Percentiles rank a stretch among this genome's conserved stretches.
phyloP scores from a whole-genome alignment of 2,113 vertebrate species.

The pig (Sus scrofa) region T2T-Sscrofa CM000812.6:51150001-51150500 shows the following conservation, averaged over 20 bases:
- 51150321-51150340: background rate
- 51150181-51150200: background rate
- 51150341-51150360: background rate
- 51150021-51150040: no score
- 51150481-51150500: background rate
- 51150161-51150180: background rate
- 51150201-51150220: background rate
- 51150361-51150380: background rate
- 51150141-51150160: no score
- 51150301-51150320: background rate
- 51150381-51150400: background rate
- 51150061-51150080: no score
- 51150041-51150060: no score
- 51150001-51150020: no score
- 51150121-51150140: no score
- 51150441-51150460: background rate
- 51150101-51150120: no score
- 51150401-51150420: background rate
- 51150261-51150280: background rate
- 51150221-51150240: background rate
- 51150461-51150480: background rate
- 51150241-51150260: background rate
- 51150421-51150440: background rate
- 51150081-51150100: no score
- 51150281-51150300: background rate